A percentile compares a stretch with the other conserved stretches of the same genome.
Conservation (phyloP, 2,797 vertebrate species). For the Pangasius krempfi region DNA sequence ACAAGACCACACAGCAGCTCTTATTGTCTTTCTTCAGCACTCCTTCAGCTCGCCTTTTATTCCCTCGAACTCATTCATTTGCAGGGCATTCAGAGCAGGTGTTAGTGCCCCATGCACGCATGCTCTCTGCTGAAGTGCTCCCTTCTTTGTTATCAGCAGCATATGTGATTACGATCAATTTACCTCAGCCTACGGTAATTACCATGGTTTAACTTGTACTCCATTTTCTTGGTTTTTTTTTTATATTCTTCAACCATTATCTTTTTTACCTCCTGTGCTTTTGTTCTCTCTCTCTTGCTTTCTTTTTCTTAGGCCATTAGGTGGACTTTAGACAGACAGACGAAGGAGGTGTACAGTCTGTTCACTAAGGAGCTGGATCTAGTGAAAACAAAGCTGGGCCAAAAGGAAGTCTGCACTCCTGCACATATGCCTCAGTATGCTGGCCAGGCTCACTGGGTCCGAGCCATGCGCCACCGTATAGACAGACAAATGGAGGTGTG, state of each 20-base stretch:
- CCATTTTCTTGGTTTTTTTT: slow-evolving; percentile 27
- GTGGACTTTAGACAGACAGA: slow-evolving; percentile 74
- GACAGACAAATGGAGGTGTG: slow-evolving; percentile 79
- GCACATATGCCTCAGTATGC: slow-evolving; percentile 74
- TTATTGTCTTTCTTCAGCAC: slow-evolving; percentile 26
- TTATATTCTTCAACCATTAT: slow-evolving; percentile 40
- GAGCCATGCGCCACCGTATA: slow-evolving; percentile 70
- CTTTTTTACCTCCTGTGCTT: slow-evolving; percentile 21
- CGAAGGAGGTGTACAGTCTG: slow-evolving; percentile 69
- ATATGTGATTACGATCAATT: slow-evolving; percentile 50
- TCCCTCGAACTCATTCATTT: slow-evolving; percentile 17
- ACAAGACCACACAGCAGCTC: slow-evolving; percentile 39
- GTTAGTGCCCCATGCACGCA: slow-evolving; percentile 34
- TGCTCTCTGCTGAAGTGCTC: slow-evolving; percentile 22
- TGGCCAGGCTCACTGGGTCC: slow-evolving; percentile 73
- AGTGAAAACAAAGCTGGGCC: slow-evolving; percentile 73
- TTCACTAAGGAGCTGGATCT: slow-evolving; percentile 73
- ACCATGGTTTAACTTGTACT: slow-evolving; percentile 41
- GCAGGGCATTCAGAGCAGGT: slow-evolving; percentile 37
- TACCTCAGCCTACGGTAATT: slow-evolving; percentile 42
- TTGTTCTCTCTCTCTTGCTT: slow-evolving; percentile 17
- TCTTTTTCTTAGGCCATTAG: slow-evolving; percentile 72
- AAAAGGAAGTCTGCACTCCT: slow-evolving; percentile 50
- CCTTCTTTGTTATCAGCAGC: slow-evolving; percentile 30
- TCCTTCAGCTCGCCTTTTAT: slow-evolving; percentile 27